These are phyloP conservation scores for Drosophila malerkotliana DNA, from an alignment of 1,140 invertebrate genomes.

Conservation along the genomic window DNA sequence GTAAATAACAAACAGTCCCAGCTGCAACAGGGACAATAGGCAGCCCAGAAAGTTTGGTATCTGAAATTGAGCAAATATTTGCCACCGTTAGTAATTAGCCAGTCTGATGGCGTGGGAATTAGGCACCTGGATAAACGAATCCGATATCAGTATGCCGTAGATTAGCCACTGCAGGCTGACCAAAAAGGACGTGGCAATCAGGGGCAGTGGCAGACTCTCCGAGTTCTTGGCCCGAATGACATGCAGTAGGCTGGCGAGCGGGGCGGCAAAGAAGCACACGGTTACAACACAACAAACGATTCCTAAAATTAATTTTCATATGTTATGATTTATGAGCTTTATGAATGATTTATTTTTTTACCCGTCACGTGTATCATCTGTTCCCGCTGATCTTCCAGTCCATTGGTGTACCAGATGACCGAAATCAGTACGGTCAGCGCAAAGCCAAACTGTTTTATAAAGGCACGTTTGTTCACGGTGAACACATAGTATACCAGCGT, in stretches of 20 bases:
- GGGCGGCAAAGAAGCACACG: constrained; percentile 91
- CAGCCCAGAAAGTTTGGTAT: constrained; percentile 90
- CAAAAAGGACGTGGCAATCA: constrained; percentile 90
- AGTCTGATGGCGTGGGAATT: constrained; percentile 24
- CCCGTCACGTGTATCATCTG: constrained; percentile 73
- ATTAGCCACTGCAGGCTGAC: constrained; percentile 90
- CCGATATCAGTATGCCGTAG: constrained; percentile 89
- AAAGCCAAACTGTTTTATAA: constrained; percentile 68
- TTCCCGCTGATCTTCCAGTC: constrained; percentile 47
- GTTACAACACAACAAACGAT: constrained; percentile 89
- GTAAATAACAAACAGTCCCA: constrained; percentile 89
- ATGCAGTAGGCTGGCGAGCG: constrained; percentile 90
- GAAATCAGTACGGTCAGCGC: constrained; percentile 59
- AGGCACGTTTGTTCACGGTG: constrained; percentile 82
- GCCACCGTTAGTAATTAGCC: constrained; percentile 9
- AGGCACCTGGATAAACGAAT: constrained; percentile 89
- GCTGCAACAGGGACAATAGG: constrained; percentile 87
- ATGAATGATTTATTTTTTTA: constrained; percentile 15
- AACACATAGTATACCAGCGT: constrained; percentile 86
- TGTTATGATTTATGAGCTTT: neutral
- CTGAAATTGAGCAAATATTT: constrained; percentile 84
- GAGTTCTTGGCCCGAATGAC: constrained; percentile 90
- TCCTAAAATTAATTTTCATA: constrained; percentile 84
- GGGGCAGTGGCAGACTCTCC: constrained; percentile 91
- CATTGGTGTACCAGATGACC: constrained; percentile 67